These are phyloP conservation scores for Python bivittatus DNA, from an alignment of 2,113 vertebrate genomes.

Conservation along the genomic window DNA sequence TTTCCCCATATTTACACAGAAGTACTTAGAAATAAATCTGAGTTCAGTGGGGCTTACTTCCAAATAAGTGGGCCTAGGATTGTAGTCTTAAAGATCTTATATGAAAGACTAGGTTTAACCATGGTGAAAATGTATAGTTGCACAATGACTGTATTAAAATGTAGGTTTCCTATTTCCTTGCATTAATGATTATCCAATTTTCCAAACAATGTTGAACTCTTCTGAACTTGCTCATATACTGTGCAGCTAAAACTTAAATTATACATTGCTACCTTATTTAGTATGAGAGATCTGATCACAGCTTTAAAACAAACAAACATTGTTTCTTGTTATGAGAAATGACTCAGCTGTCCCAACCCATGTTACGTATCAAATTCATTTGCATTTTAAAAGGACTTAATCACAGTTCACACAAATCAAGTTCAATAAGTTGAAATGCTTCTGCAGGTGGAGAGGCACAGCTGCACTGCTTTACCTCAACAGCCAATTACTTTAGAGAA, in stretches of 20 bases:
- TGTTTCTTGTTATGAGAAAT: neutral
- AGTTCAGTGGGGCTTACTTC: neutral
- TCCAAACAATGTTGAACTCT: neutral
- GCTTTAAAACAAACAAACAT: neutral
- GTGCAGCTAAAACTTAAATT: neutral
- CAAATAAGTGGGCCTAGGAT: neutral
- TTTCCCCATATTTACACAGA: too few relatives aligned
- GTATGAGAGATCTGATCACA: neutral
- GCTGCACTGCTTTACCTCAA: conserved; percentile 20
- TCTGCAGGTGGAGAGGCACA: neutral
- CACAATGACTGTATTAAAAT: neutral
- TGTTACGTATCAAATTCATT: conserved; percentile 15
- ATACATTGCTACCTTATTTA: neutral
- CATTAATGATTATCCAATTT: neutral
- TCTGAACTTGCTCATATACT: neutral
- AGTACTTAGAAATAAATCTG: neutral
- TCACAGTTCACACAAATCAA: conserved; percentile 35
- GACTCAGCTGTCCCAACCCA: neutral
- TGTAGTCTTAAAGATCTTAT: neutral
- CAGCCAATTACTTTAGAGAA: neutral
- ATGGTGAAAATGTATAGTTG: conserved; percentile 4
- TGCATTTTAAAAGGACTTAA: neutral
- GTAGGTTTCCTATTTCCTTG: neutral
- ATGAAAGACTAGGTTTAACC: neutral
- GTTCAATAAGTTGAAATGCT: conserved; percentile 51